Conservation (phyloP, 2,113 vertebrate genomes). For the Lagopus leucura region DNA sequence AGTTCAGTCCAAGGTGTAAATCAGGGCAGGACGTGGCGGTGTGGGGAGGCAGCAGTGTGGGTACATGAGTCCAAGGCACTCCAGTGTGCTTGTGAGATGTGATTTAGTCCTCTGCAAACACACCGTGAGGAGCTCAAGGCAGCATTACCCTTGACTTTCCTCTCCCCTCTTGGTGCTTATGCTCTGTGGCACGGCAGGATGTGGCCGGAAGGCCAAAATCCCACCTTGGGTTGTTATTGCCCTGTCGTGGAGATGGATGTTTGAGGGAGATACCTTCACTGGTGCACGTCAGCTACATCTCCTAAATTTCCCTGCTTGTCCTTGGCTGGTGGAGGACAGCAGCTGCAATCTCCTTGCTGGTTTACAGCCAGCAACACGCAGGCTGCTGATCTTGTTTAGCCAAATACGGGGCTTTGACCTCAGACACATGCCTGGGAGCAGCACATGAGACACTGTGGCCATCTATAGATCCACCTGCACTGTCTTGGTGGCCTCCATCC, state of each 20-base stretch:
- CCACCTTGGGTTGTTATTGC: neutral
- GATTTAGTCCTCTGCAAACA: neutral
- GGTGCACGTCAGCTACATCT: neutral
- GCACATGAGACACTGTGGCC: neutral
- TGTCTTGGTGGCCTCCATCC: neutral
- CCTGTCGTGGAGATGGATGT: neutral
- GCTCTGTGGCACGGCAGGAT: neutral
- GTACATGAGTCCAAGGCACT: neutral
- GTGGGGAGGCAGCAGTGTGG: neutral
- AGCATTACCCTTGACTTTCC: neutral
- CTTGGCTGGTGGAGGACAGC: constrained; percentile 20
- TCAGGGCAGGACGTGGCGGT: fast-evolving
- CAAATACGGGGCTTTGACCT: neutral
- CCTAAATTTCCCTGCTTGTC: constrained; percentile 17
- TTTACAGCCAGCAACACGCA: constrained; percentile 1
- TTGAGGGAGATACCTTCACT: neutral
- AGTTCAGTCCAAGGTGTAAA: neutral
- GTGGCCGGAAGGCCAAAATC: neutral
- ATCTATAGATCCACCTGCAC: neutral
- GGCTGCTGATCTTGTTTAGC: neutral
- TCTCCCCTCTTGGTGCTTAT: neutral
- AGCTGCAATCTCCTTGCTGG: constrained; percentile 33
- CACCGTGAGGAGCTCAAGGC: fast-evolving
- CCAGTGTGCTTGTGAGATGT: fast-evolving
- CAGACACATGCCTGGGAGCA: neutral